Percentiles rank a stretch among this genome's conserved stretches.
These are phyloP conservation scores for Neodiprion pinetum DNA, from an alignment of 1,140 invertebrate genomes.

Conservation along the genomic window DNA sequence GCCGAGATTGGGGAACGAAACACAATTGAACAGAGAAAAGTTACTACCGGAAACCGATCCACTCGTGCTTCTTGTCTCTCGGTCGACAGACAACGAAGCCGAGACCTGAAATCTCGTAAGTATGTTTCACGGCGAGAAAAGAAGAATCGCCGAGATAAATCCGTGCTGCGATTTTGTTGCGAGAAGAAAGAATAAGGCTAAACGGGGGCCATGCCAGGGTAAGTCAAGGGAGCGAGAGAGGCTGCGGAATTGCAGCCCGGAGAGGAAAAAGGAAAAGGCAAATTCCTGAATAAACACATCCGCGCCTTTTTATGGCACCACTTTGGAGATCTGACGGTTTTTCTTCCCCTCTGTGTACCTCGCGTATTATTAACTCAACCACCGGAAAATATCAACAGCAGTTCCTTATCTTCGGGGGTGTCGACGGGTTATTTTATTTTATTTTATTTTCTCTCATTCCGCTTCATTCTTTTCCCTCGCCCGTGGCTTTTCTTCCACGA, in stretches of 20 bases:
- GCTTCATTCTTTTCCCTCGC: conserved; percentile 17
- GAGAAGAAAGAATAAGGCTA: neutral
- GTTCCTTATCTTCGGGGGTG: conserved; percentile 37
- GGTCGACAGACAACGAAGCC: neutral
- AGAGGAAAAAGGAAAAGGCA: conserved; percentile 48
- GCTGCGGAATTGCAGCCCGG: conserved; percentile 27
- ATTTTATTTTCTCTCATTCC: too few relatives aligned
- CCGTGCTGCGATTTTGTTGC: neutral
- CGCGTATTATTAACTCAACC: conserved; percentile 62
- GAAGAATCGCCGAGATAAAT: neutral
- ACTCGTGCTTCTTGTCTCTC: neutral
- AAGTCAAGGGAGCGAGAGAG: conserved; percentile 10
- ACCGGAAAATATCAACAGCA: conserved; percentile 60
- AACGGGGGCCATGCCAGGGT: neutral
- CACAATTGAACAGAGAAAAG: too few relatives aligned
- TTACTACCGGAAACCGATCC: neutral
- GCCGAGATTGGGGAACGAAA: neutral
- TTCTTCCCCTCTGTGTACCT: conserved; percentile 46
- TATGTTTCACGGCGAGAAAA: neutral
- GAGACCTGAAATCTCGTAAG: neutral
- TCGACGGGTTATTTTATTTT: neutral
- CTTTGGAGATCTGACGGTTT: conserved; percentile 43
- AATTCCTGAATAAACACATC: conserved; percentile 62
- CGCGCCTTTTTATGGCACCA: conserved; percentile 55
- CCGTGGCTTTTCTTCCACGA: conserved; percentile 28